Percentiles rank a stretch among this genome's conserved stretches.
These are phyloP conservation scores for Chironex yamaguchii DNA, from an alignment of 30 jellyfish, hydroid and myxozoan species.

Conservation along the genomic window DNA sequence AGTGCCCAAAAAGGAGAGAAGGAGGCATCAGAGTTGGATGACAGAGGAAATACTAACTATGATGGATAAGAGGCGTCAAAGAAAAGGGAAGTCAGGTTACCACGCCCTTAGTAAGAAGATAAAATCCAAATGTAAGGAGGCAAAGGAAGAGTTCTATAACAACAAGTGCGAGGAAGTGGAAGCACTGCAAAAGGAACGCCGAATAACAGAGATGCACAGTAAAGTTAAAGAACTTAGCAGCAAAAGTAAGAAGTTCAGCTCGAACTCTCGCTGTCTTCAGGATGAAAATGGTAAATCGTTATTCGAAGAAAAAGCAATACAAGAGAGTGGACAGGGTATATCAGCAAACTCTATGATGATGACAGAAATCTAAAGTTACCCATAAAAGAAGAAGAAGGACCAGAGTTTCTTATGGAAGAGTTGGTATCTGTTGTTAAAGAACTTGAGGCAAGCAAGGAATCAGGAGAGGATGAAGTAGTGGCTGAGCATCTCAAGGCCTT, in stretches of 20 bases:
- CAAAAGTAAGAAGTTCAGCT: no score
- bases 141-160: no score
- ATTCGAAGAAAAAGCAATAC: not conserved
- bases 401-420: not conserved
- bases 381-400: not conserved
- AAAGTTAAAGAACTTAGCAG: no score
- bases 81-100: not conserved
- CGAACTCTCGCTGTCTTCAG: no score
- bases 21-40: not conserved
- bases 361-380: no score
- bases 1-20: not conserved
- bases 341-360: not conserved
- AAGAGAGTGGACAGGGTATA: not conserved
- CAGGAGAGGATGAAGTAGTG: conserved; percentile 6
- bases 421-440: not conserved
- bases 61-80: not conserved
- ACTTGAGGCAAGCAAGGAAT: not conserved
- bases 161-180: no score
- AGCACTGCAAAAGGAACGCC: no score
- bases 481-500: conserved; percentile 1
- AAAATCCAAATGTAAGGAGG: no score
- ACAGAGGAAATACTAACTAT: not conserved
- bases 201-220: no score
- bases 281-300: not conserved
- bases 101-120: no score